These are phyloP conservation scores for Gopherus flavomarginatus DNA, from an alignment of 2,113 vertebrate genomes.

Conservation along the genomic window DNA sequence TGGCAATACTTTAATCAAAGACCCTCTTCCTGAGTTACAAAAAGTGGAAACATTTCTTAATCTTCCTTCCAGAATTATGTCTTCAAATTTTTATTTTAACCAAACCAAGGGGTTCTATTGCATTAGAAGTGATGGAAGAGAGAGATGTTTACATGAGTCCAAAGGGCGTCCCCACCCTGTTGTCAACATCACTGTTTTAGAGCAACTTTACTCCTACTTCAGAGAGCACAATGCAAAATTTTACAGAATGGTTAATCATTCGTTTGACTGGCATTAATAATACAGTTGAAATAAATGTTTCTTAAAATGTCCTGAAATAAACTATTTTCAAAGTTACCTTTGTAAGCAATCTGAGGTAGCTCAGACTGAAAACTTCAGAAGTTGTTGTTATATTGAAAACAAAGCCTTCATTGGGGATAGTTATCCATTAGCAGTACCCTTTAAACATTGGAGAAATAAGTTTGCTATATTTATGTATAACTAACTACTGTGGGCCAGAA, in stretches of 20 bases:
- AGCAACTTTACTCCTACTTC: conserved; percentile 90
- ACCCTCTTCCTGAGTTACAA: conserved; percentile 90
- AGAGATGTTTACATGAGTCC: conserved; percentile 93
- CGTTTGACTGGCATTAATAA: conserved; percentile 92
- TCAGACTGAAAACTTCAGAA: rapidly evolving
- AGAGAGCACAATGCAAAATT: conserved; percentile 92
- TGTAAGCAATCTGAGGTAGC: conserved; percentile 5
- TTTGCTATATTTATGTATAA: conserved; percentile 14
- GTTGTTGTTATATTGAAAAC: neutral
- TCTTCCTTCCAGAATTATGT: conserved; percentile 87
- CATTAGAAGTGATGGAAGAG: conserved; percentile 90
- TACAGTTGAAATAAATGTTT: neutral
- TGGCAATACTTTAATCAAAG: conserved; percentile 90
- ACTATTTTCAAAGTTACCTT: conserved; percentile 28
- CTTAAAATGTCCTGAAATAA: conserved; percentile 34
- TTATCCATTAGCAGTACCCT: neutral
- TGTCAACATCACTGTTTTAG: conserved; percentile 89
- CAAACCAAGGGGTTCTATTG: conserved; percentile 96
- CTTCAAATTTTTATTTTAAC: conserved; percentile 96
- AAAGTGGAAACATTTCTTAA: conserved; percentile 92
- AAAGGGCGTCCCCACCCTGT: conserved; percentile 92
- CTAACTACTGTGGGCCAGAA: neutral
- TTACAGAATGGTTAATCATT: conserved; percentile 91
- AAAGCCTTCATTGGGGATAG: neutral
- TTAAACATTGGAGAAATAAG: neutral